Percentiles rank a stretch among this genome's conserved stretches.
Evolutionary conservation across 2,888 invertebrate species (phyloP).

Genomic region (Disparrhopalites patrizii): DNA sequence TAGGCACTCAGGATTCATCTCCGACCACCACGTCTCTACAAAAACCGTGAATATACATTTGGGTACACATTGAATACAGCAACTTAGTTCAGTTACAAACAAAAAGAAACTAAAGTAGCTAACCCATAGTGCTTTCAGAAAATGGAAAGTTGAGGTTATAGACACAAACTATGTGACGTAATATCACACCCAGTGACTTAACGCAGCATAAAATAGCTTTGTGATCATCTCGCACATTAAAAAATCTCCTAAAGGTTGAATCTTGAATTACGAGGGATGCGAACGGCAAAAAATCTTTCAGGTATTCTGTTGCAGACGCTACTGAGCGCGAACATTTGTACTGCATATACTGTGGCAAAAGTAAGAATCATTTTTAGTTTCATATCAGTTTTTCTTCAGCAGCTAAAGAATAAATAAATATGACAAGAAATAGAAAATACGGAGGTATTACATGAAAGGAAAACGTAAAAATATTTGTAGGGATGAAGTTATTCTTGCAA

Average conservation of each 20-base stretch:
- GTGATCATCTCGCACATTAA: slow-evolving; percentile 41
- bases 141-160: slow-evolving; percentile 34
- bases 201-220: slow-evolving; percentile 40
- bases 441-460: slow-evolving; percentile 43
- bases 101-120: background rate
- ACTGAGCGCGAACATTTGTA: no score
- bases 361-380: background rate
- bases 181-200: slow-evolving; percentile 31
- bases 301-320: slow-evolving; percentile 15
- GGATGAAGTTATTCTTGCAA: slow-evolving; percentile 44
- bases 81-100: background rate
- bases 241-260: slow-evolving; percentile 42
- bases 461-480: slow-evolving; percentile 44
- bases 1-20: slow-evolving; percentile 38
- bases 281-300: slow-evolving; percentile 41
- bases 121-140: slow-evolving; percentile 33
- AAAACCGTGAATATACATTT: background rate
- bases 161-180: slow-evolving; percentile 31
- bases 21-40: slow-evolving; percentile 34
- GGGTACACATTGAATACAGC: no score
- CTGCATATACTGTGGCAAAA: slow-evolving; percentile 34
- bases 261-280: slow-evolving; percentile 41
- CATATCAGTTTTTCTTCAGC: background rate
- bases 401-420: slow-evolving; percentile 2
- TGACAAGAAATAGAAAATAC: background rate